Percentiles rank a stretch among this genome's conserved stretches.
phyloP scores from a whole-genome alignment of 2,888 invertebrate species.

The Glaucopsyche alexis region DNA sequence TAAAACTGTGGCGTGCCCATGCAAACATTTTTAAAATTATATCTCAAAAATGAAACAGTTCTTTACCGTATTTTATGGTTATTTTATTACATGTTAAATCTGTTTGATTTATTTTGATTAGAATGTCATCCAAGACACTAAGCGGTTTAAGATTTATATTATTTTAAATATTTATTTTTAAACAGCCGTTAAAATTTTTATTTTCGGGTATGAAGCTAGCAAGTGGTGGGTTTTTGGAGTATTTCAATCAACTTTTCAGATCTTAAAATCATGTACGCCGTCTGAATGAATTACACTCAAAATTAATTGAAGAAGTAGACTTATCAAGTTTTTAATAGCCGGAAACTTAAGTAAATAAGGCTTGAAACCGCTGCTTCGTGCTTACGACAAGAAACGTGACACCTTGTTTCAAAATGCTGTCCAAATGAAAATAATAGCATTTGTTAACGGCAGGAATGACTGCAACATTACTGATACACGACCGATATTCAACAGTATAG shows the following conservation, averaged over 20 bases:
- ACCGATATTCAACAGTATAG: neutral
- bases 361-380: neutral
- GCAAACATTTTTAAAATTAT: constrained; percentile 27
- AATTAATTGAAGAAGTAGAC: neutral
- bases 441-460: neutral
- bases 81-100: constrained; percentile 19
- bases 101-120: constrained; percentile 20
- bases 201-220: neutral
- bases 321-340: neutral
- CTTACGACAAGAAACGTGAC: neutral
- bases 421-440: neutral
- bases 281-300: neutral
- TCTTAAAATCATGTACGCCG: neutral
- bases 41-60: constrained; percentile 12
- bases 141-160: constrained; percentile 8
- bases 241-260: too few relatives aligned
- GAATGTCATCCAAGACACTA: constrained; percentile 1
- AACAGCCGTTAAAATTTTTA: neutral
- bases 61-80: constrained; percentile 4
- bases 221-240: neutral
- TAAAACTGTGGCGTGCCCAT: constrained; percentile 19
- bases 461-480: neutral
- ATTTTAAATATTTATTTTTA: constrained; percentile 11
- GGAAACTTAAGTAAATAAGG: neutral
- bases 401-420: neutral